Percentiles rank a stretch among this genome's conserved stretches.
Evolutionary conservation across 2,888 invertebrate species (phyloP).

Genomic region (Idaea dimidiata): DNA sequence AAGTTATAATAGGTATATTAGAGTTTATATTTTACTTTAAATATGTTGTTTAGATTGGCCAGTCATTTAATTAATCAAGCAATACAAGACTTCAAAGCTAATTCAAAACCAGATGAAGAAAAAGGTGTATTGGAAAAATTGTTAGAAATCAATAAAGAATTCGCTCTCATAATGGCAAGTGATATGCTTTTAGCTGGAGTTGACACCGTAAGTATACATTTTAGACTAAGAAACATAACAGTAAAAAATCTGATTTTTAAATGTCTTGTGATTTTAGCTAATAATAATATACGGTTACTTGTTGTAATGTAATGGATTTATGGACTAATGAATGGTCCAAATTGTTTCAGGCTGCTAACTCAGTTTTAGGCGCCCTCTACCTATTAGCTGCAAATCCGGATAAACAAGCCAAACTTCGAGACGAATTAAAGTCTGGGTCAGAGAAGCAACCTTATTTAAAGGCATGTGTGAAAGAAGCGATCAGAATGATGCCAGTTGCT

Average conservation of each 20-base stretch:
- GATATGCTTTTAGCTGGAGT: slow-evolving; percentile 85
- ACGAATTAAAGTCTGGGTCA: slow-evolving; percentile 68
- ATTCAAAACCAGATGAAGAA: slow-evolving; percentile 39
- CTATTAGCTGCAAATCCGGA: slow-evolving; percentile 82
- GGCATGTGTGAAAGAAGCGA: slow-evolving; percentile 86
- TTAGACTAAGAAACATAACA: no score
- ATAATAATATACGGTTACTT: no score
- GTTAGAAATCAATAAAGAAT: slow-evolving; percentile 75
- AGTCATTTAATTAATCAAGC: slow-evolving; percentile 41
- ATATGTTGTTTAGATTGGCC: slow-evolving; percentile 32
- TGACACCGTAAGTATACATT: slow-evolving; percentile 80
- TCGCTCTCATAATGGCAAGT: slow-evolving; percentile 82
- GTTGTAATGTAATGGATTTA: not conserved
- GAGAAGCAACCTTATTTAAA: slow-evolving; percentile 73
- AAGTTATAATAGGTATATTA: not conserved
- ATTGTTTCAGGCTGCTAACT: slow-evolving; percentile 74
- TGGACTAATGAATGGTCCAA: slow-evolving; percentile 3
- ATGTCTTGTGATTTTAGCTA: no score
- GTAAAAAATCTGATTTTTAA: not conserved
- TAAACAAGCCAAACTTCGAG: slow-evolving; percentile 82
- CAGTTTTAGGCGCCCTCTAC: slow-evolving; percentile 78
- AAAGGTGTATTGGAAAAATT: slow-evolving; percentile 83
- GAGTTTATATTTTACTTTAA: not conserved
- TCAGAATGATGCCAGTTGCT: slow-evolving; percentile 82
- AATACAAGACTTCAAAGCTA: slow-evolving; percentile 33